These are phyloP conservation scores for Stenodema calcarata DNA, from an alignment of 2,888 invertebrate genomes.

Conservation along the genomic window DNA sequence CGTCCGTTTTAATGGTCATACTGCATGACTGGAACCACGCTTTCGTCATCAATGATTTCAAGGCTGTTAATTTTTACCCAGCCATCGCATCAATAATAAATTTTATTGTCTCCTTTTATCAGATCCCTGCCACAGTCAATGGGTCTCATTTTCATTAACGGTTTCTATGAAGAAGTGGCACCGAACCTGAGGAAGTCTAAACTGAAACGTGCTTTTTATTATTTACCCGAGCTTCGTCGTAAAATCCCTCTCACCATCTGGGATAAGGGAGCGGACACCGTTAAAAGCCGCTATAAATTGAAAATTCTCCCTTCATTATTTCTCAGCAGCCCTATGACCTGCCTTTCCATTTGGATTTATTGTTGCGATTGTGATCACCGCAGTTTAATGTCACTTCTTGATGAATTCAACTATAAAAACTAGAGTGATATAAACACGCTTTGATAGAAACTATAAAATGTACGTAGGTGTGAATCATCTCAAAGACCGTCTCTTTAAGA, in stretches of 20 bases:
- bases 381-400: neutral
- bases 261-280: neutral
- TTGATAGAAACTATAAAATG: no score
- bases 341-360: neutral
- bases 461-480: no score
- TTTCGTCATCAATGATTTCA: neutral
- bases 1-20: no score
- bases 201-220: neutral
- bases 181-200: neutral
- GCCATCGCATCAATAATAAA: neutral
- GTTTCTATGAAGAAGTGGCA: neutral
- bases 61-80: neutral
- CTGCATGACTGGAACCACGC: no score
- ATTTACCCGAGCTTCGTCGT: neutral
- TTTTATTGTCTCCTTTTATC: neutral
- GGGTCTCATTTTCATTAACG: neutral
- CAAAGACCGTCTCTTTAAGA: no score
- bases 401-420: neutral
- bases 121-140: neutral
- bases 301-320: neutral
- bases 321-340: neutral
- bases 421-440: no score
- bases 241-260: neutral
- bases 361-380: neutral
- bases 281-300: conserved; percentile 26